Evolutionary conservation across 2,888 invertebrate genomes (phyloP), one percentile per base, ranked within the genome.

Genomic region (Candidula unifasciata): DNA sequence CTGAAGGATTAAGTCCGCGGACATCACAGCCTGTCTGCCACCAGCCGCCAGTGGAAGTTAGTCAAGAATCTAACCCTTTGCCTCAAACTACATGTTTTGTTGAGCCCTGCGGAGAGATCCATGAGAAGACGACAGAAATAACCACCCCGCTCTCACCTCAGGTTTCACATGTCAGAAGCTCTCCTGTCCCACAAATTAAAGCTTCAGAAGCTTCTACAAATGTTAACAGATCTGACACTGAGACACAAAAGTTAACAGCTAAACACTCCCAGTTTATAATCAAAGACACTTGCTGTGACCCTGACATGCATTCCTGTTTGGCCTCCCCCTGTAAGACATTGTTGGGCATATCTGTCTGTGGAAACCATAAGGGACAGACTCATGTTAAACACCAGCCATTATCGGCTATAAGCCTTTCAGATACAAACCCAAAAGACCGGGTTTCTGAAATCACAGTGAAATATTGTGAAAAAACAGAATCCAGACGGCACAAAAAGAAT

Each of bases 151-250:
- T 21, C 24, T 24, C 13, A 21, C 24, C 16, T 3, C 73, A 21
- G 44, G 10, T 27, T 6, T 37, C 52, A 52, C 5, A 52, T 3
- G 52, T 27, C 27, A 52, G n/a, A 3, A 52, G 16, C 27, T n/a
- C 21, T 37, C 13, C 33, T 35, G 0, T 30, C 18, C 74, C 30
- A 6, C 54, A 27, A 78, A 18, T 5, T 21, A 27, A 60, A 64
- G 24, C 60, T n/a, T 27, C 78, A 37, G 78, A 78, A 64, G 64
- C 78, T 10, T 68, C 66, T 13, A n/a, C 57, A 78, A n/a, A n/a
- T 54, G 35, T 77, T 10, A 27, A n/a, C 60, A 16, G n/a, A 52
- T 16, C 60, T 37, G 54, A 57, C 33, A 37, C 76, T 21, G 24
- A 60, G 8, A 33, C 3, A 35, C 35, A 33, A 35, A 60, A 30